These are phyloP conservation scores for Phymatocera aterrima DNA, from an alignment of 2,888 invertebrate species.

Conservation along the genomic window DNA sequence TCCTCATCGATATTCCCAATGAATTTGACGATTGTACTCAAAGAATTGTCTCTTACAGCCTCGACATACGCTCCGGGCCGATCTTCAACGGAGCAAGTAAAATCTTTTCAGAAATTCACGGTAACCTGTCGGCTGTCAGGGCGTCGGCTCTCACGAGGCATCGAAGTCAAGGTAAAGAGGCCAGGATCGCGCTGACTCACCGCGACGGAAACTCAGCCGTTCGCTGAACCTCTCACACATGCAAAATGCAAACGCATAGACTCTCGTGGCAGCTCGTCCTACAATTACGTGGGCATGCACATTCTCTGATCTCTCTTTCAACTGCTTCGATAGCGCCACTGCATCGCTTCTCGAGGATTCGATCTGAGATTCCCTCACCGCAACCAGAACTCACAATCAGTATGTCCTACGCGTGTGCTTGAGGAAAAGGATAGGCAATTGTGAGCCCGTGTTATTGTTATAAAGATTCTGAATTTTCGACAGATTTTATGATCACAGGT, in stretches of 20 bases:
- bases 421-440: background rate
- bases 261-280: background rate
- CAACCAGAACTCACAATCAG: background rate
- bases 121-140: slow-evolving; percentile 39
- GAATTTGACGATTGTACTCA: background rate
- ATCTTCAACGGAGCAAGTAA: slow-evolving; percentile 1
- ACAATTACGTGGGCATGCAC: background rate
- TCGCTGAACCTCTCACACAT: slow-evolving; percentile 7
- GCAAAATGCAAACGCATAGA: slow-evolving; percentile 16
- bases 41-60: background rate
- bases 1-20: background rate
- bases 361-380: background rate
- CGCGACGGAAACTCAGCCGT: slow-evolving; percentile 26
- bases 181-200: slow-evolving; percentile 59
- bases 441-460: background rate
- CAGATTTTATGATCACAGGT: background rate
- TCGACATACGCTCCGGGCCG: background rate
- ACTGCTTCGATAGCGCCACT: background rate
- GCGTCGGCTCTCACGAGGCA: slow-evolving; percentile 54
- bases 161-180: slow-evolving; percentile 68
- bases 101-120: slow-evolving; percentile 21
- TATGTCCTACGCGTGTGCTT: too few species aligned
- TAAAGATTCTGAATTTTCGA: background rate
- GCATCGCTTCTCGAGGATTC: background rate
- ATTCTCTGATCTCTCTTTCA: background rate